Evolutionary conservation across 37 sponge, comb jelly and placozoan species (phyloP), one percentile per base, ranked within the genome.

Genomic region (Diacarnus erythraeanus): DNA sequence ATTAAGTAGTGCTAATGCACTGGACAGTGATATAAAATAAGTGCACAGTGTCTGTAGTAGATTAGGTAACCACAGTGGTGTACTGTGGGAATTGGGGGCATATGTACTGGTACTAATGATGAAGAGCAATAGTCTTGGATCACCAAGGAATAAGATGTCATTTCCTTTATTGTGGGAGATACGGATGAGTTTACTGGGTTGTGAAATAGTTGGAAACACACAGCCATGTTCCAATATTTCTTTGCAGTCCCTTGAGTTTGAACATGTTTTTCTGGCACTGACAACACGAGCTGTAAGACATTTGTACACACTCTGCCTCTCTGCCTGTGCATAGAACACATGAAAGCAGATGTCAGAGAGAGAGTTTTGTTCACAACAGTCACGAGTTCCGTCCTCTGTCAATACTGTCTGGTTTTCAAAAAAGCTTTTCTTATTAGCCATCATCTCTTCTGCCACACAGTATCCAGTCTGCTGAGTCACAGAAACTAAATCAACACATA

Each of bases 1-100:
- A 80, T 96, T 96, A 5, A 96, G 87, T 33, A 96, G 72, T 38
- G 94, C 94, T 60, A 96, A 84, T n/a, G 97, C 94, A 63, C 97
- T 87, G 3, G 97, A 97, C 42, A 97, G 71, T 0, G 97, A 97
- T 8, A 91, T 82, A 22, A 91, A 59, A 59, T 95, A 95, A 4
- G 85, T 82, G 41, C 81, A 87, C 26, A 88, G 85, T 3, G 94
- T 92, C 68, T 91, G 89, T 3, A 95, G 64, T 0, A 86, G 27
- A 25, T 64, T 75, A 3, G 98, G 98, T 1, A 98, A 72, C 79
- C 87, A 80, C 25, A 77, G 31, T 64, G 89, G 92, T 41, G 83
- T 27, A 59, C 59, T 42, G 5, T 60, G 43, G 36, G 75, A 42
- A 20, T 69, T 75, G 17, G 95, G 95, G 3, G 31, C 26, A 76